Percentiles rank a stretch among this genome's conserved stretches.
Evolutionary conservation across 2,797 vertebrate genomes (phyloP).

Genomic region (Acipenser ruthenus): DNA sequence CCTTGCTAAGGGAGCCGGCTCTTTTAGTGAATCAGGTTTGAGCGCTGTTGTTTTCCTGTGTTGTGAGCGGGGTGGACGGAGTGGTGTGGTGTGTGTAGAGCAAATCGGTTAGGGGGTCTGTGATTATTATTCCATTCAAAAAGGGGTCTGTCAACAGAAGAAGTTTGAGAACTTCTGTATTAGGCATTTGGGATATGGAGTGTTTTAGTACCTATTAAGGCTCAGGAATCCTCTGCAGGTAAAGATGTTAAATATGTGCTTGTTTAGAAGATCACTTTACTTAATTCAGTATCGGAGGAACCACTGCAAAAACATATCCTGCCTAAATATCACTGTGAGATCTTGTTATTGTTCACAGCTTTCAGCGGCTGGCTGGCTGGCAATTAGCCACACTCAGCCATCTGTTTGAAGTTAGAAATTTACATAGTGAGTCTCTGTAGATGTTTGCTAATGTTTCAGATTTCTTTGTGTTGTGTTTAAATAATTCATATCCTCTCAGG

Average conservation of each 20-base stretch:
- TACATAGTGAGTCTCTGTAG: conserved; percentile 43
- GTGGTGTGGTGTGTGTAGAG: neutral
- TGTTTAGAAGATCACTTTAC: conserved; percentile 14
- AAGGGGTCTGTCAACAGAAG: neutral
- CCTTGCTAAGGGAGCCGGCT: neutral
- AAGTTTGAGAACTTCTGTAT: neutral
- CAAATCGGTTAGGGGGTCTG: neutral
- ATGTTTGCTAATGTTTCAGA: conserved; percentile 47
- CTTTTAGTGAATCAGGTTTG: neutral
- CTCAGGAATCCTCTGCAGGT: neutral
- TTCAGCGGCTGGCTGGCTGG: conserved; percentile 38
- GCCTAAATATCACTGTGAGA: conserved; percentile 28
- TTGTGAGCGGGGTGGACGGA: neutral
- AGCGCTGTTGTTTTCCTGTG: neutral
- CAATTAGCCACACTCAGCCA: conserved; percentile 46
- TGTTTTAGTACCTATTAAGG: neutral
- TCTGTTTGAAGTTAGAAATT: conserved; percentile 50
- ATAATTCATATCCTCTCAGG: conserved; percentile 52
- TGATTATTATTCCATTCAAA: neutral
- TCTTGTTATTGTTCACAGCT: conserved; percentile 38
- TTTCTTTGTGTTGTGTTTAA: conserved; percentile 51
- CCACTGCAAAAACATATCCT: conserved; percentile 30
- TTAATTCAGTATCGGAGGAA: conserved; percentile 30
- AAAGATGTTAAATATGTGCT: neutral
- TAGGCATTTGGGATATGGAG: neutral